Conservation (phyloP, 1,140 invertebrate genomes). For the Drosophila pruinosa region DNA sequence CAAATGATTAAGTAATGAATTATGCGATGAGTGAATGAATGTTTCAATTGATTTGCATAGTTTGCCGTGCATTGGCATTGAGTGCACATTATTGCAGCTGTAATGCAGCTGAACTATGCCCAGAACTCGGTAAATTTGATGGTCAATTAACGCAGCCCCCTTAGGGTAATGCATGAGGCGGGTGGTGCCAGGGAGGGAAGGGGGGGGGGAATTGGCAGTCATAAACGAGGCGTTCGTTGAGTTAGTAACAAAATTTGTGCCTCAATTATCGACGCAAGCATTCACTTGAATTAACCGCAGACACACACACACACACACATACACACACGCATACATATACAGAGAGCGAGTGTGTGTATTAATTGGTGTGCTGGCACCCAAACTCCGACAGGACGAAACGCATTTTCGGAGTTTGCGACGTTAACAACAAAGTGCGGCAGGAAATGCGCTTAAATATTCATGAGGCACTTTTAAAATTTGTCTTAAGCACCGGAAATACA, state of each 20-base stretch:
- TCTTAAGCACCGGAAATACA: constrained; percentile 80
- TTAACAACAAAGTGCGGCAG: constrained; percentile 48
- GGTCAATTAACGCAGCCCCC: constrained; percentile 27
- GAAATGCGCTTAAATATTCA: constrained; percentile 73
- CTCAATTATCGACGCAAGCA: constrained; percentile 26
- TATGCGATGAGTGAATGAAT: neutral
- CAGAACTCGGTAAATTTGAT: constrained; percentile 2
- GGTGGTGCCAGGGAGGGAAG: neutral
- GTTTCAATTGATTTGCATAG: constrained; percentile 1
- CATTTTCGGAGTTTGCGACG: constrained; percentile 36
- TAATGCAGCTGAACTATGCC: neutral
- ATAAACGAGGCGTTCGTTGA: constrained; percentile 6
- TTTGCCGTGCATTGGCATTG: neutral
- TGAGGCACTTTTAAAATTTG: constrained; percentile 77
- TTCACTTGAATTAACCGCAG: constrained; percentile 59
- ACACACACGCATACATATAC: neutral
- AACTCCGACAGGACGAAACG: constrained; percentile 13
- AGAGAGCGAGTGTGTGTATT: constrained; percentile 10
- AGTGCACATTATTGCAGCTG: neutral
- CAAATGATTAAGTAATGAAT: too few species aligned
- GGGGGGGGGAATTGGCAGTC: neutral
- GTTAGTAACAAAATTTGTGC: constrained; percentile 18
- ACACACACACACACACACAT: constrained; percentile 10
- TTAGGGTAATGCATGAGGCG: neutral
- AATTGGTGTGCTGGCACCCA: constrained; percentile 32